These are phyloP conservation scores for Drosophila falleni DNA, from an alignment of 2,888 invertebrate species.

Conservation along the genomic window DNA sequence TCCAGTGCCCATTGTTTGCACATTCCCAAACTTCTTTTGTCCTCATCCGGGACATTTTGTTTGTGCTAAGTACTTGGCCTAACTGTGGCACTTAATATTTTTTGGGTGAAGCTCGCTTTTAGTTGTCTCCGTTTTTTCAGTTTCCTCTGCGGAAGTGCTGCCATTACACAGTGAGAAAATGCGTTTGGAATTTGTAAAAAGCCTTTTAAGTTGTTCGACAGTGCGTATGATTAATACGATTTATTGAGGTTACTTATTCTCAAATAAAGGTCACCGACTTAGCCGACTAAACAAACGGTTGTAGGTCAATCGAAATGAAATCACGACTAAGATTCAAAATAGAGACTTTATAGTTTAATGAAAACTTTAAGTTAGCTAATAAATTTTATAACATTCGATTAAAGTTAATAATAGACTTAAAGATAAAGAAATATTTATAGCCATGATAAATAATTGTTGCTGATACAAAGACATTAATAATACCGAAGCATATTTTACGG, in stretches of 20 bases:
- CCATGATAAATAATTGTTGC: too few species aligned
- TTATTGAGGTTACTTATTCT: constrained; percentile 33
- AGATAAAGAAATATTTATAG: too few species aligned
- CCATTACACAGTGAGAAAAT: constrained; percentile 61
- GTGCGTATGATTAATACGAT: constrained; percentile 70
- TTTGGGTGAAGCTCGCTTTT: constrained; percentile 17
- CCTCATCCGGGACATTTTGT: constrained; percentile 51
- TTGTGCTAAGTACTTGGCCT: constrained; percentile 73
- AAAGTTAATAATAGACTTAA: neutral
- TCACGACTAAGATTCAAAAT: neutral
- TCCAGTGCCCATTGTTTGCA: constrained; percentile 70
- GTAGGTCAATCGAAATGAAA: neutral
- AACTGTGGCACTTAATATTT: constrained; percentile 79
- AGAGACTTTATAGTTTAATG: neutral
- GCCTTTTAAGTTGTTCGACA: constrained; percentile 57
- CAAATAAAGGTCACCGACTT: constrained; percentile 21
- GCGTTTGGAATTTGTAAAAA: constrained; percentile 33
- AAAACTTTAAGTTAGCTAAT: neutral
- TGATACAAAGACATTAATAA: neutral
- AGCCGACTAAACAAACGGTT: neutral
- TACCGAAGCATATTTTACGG: neutral
- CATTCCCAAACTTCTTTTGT: constrained; percentile 43
- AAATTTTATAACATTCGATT: neutral
- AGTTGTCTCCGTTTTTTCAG: constrained; percentile 3
- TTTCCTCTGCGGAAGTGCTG: constrained; percentile 63